Conservation (phyloP, 2,888 invertebrate species). For the Rotaria magnacalcarata region DNA sequence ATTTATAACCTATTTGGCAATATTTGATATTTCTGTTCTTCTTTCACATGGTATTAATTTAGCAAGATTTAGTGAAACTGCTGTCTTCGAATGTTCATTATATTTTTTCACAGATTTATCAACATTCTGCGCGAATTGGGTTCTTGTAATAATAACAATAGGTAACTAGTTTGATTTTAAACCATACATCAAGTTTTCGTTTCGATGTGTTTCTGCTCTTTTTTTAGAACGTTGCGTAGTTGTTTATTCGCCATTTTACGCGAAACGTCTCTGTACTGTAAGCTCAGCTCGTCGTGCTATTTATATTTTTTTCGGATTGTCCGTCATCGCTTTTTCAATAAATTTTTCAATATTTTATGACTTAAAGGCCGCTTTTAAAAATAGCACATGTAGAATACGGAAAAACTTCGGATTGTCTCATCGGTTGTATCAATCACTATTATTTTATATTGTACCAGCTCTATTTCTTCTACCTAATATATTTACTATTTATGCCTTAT, state of each 20-base stretch:
- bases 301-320: not conserved
- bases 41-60: not conserved
- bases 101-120: not conserved
- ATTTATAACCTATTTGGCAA: not conserved
- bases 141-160: slow-evolving; percentile 34
- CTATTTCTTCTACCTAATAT: not conserved
- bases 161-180: not conserved
- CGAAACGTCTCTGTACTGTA: slow-evolving; percentile 10
- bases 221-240: slow-evolving; percentile 2
- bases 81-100: not conserved
- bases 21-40: not conserved
- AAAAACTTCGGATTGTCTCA: too few relatives aligned
- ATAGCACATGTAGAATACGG: not conserved
- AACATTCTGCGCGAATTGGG: not conserved
- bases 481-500: not conserved
- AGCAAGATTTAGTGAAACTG: too few relatives aligned
- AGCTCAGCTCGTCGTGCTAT: not conserved
- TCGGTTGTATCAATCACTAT: slow-evolving; percentile 1
- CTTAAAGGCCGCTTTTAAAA: not conserved
- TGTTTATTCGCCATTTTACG: slow-evolving; percentile 6
- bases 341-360: not conserved
- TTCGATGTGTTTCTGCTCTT: too few relatives aligned
- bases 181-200: not conserved
- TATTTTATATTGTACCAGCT: not conserved
- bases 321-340: not conserved